Evolutionary conservation across 2,113 vertebrate genomes (phyloP).

Genomic region (Phaethon lepturus): DNA sequence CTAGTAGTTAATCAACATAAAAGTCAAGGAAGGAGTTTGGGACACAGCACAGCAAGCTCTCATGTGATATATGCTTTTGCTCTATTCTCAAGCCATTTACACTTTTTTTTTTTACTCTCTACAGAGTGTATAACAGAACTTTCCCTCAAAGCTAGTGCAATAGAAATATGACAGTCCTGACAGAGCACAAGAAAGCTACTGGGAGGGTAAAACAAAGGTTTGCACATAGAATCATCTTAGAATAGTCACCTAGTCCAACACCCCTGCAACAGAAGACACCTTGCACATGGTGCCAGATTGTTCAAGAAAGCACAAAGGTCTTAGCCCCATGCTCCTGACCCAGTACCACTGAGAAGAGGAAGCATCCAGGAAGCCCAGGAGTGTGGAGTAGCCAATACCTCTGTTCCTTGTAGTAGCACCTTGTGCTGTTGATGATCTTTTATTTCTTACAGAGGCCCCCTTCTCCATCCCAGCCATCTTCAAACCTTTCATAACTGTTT

Average conservation of each 20-base stretch:
- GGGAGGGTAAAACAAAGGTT: neutral
- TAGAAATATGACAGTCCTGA: neutral
- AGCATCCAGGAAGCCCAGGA: neutral
- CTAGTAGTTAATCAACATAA: neutral
- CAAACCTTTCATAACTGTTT: neutral
- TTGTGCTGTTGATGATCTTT: neutral
- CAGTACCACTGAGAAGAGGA: neutral
- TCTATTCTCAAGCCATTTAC: neutral
- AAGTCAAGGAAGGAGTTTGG: neutral
- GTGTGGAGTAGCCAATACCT: accelerated
- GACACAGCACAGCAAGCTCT: neutral
- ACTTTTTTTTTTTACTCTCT: neutral
- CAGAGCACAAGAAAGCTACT: neutral
- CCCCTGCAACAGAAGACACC: too few species aligned
- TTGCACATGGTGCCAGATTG: too few species aligned
- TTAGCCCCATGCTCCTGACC: neutral
- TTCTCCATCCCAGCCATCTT: neutral
- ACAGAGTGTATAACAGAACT: neutral
- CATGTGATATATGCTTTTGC: neutral
- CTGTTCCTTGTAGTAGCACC: neutral
- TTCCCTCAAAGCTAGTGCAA: neutral
- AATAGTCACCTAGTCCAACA: too few species aligned
- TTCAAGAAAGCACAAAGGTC: neutral
- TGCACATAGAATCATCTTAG: too few species aligned
- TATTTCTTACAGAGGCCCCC: neutral